Base-by-base conservation (phyloP, 2,888 invertebrate species). In the Latrodectus elegans region DNA sequence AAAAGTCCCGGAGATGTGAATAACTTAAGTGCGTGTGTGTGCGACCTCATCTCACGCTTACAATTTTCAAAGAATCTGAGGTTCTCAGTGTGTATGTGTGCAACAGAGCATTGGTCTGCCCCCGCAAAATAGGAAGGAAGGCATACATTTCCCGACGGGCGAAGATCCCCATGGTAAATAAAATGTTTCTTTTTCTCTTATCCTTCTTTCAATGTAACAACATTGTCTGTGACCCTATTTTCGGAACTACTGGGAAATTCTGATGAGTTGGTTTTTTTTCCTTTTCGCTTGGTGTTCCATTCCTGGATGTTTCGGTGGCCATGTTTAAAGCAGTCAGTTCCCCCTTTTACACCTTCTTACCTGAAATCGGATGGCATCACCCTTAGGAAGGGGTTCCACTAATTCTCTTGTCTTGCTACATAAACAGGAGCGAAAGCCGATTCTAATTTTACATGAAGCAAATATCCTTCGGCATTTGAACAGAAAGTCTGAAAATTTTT, bases 321-420 rank as follows among this genome's bases (percentile, higher is more conserved):
- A 38, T 38, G 38, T 38, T 38, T 38, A 38, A 38, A 38, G 38
- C 38, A 38, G 38, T 38, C 38, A 38, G n/a, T 60, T 60, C 60
- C 60, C n/a, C 60, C 10, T 60, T 60, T n/a, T 60, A 60, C 60
- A 60, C 60, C 60, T 60, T n/a, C 60, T 15, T n/a, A 60, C 60
- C 60, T 60, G 60, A 60, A 60, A 60, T 60, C 60, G 60, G 60
- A 60, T 60, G 60, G 60, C 60, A 60, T 60, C 60, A 15, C n/a
- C 60, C 60, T n/a, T 6, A 15, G 12, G 14, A 10, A 60, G 60
- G 60, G 60, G 60, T 60, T n/a, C 14, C 60, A 12, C 60, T n/a
- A 60, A 38, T 38, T 38, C 38, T 38, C 38, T 38, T 38, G 38
- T 38, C 38, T 38, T 38, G 4, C 38, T 38, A 6, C 38, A 38